Evolutionary conservation across 2,113 vertebrate species (phyloP).

Genomic region (Crocuta crocuta): DNA sequence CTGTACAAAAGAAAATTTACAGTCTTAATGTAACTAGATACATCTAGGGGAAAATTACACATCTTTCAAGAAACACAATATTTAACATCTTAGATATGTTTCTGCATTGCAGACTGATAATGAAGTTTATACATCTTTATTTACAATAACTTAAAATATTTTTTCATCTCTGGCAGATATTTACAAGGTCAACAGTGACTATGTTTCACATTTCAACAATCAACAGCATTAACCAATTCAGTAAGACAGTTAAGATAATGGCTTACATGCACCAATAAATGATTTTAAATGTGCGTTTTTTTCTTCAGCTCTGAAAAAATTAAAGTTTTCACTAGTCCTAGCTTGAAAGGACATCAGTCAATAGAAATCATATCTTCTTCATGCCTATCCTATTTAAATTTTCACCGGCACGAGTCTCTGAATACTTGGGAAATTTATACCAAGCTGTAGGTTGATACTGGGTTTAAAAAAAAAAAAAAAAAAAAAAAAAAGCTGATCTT

Average conservation of each 20-base stretch:
- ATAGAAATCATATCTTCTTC: constrained; percentile 71
- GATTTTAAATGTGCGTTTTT: constrained; percentile 83
- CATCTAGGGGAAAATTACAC: constrained; percentile 48
- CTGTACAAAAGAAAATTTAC: constrained; percentile 66
- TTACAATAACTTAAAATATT: constrained; percentile 99
- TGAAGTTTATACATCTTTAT: constrained; percentile 96
- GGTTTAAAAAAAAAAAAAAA: constrained; percentile 22
- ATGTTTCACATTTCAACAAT: constrained; percentile 93
- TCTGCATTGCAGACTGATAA: constrained; percentile 92
- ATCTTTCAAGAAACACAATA: constrained; percentile 93
- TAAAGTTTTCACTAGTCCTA: constrained; percentile 81
- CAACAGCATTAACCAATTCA: constrained; percentile 90
- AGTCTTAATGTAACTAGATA: constrained; percentile 69
- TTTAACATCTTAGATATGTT: constrained; percentile 95
- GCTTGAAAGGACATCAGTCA: constrained; percentile 78
- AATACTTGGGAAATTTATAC: constrained; percentile 43
- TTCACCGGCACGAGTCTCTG: constrained; percentile 75
- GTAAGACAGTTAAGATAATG: constrained; percentile 92
- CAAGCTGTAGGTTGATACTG: constrained; percentile 63
- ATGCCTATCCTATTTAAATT: constrained; percentile 75
- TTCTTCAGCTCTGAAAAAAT: constrained; percentile 82
- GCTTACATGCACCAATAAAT: constrained; percentile 92
- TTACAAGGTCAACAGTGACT: constrained; percentile 95
- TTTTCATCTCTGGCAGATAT: constrained; percentile 91
- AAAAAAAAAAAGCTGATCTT: constrained; percentile 33